phyloP scores from a whole-genome alignment of 2,888 invertebrate species.

The Nyleta sp. region DNA sequence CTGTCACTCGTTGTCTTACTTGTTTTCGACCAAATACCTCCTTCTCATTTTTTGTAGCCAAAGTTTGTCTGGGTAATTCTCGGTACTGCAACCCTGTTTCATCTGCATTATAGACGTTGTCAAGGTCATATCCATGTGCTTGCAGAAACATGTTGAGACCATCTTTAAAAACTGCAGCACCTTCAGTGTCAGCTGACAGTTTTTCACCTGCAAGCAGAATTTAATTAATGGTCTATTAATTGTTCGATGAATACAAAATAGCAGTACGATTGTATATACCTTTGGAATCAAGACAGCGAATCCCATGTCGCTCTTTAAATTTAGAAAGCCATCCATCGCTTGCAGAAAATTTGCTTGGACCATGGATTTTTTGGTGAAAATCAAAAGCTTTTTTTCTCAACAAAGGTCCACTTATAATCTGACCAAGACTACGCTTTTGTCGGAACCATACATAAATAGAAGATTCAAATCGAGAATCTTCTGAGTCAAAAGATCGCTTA shows the following conservation, averaged over 20 bases:
- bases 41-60: too few species aligned
- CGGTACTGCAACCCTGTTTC: too few species aligned
- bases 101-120: conserved; percentile 14
- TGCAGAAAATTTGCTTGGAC: conserved; percentile 33
- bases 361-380: conserved; percentile 16
- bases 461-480: neutral
- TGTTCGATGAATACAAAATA: too few species aligned
- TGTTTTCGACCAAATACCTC: too few species aligned
- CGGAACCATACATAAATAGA: conserved; percentile 33
- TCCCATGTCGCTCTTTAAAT: conserved; percentile 48
- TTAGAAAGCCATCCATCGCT: conserved; percentile 44
- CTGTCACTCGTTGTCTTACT: conserved; percentile 54
- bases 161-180: too few species aligned
- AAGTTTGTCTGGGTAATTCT: too few species aligned
- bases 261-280: neutral
- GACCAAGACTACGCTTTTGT: neutral
- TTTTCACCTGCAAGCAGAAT: too few species aligned
- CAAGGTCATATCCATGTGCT: too few species aligned
- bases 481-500: neutral
- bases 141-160: too few species aligned
- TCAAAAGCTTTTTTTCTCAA: conserved; percentile 19
- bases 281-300: conserved; percentile 25
- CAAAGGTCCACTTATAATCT: conserved; percentile 13
- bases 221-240: too few species aligned
- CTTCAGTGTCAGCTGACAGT: too few species aligned